phyloP scores from a whole-genome alignment of 2,888 invertebrate species.

The Corythucha ciliata region DNA sequence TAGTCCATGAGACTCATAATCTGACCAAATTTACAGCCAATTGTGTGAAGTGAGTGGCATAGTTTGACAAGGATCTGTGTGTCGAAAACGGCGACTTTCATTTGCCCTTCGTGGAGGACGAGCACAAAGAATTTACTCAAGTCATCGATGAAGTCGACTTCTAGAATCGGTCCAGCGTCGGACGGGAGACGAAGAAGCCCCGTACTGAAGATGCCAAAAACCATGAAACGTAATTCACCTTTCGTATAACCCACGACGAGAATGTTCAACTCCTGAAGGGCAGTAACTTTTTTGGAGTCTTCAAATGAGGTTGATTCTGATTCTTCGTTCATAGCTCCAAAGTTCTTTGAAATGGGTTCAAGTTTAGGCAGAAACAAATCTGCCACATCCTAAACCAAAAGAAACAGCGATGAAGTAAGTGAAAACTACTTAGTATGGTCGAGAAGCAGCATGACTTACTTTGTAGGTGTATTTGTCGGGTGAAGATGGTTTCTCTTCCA shows the following conservation, averaged over 20 bases:
- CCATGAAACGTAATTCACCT: slow-evolving; percentile 63
- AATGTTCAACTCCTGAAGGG: slow-evolving; percentile 58
- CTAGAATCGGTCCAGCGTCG: slow-evolving; percentile 49
- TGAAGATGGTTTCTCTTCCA: slow-evolving; percentile 42
- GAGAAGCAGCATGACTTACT: not conserved
- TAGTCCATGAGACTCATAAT: slow-evolving; percentile 57
- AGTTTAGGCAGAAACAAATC: slow-evolving; percentile 43
- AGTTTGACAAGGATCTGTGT: slow-evolving; percentile 56
- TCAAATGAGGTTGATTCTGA: slow-evolving; percentile 45
- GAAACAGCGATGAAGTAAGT: not conserved
- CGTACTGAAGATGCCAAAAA: slow-evolving; percentile 77
- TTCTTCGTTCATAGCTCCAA: slow-evolving; percentile 40
- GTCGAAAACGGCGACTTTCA: slow-evolving; percentile 45
- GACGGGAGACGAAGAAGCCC: slow-evolving; percentile 55
- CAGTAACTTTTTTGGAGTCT: slow-evolving; percentile 52
- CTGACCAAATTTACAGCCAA: slow-evolving; percentile 66
- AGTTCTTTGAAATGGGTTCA: slow-evolving; percentile 44
- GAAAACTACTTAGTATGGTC: not conserved
- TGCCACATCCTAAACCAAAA: slow-evolving; percentile 40
- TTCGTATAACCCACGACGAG: slow-evolving; percentile 67
- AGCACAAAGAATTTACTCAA: slow-evolving; percentile 60
- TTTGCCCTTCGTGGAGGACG: slow-evolving; percentile 46
- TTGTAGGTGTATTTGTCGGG: not conserved
- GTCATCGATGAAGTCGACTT: slow-evolving; percentile 60
- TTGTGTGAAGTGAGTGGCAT: slow-evolving; percentile 57